These are phyloP conservation scores for Ameiurus melas DNA, from an alignment of 2,113 vertebrate genomes.

Conservation along the genomic window DNA sequence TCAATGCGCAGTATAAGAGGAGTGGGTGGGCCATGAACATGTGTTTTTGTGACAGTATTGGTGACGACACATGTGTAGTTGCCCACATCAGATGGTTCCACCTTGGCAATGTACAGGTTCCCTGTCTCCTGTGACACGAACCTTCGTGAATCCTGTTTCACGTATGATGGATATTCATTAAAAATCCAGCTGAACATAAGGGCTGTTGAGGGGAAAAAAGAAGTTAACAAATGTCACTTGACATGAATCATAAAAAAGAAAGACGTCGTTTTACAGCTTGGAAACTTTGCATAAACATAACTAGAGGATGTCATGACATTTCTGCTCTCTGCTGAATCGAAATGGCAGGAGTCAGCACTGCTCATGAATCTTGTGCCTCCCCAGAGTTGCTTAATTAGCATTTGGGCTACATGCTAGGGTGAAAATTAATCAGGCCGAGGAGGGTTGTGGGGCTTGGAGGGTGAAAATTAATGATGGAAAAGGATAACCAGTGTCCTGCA, in stretches of 20 bases:
- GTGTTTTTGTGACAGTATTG: conserved; percentile 85
- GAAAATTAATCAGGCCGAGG: conserved; percentile 59
- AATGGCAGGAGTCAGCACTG: conserved; percentile 47
- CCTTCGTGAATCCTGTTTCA: conserved; percentile 90
- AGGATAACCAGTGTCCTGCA: conserved; percentile 48
- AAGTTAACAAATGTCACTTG: conserved; percentile 28
- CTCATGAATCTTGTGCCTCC: conserved; percentile 50
- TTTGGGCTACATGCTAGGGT: conserved; percentile 58
- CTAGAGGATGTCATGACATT: conserved; percentile 51
- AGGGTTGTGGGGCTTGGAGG: conserved; percentile 52
- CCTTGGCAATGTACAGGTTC: conserved; percentile 95
- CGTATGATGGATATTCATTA: conserved; percentile 90
- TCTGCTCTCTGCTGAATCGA: conserved; percentile 47
- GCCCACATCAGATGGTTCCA: conserved; percentile 90
- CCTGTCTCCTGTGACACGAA: conserved; percentile 96
- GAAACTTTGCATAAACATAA: conserved; percentile 55
- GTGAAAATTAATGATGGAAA: conserved; percentile 57
- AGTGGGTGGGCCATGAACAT: conserved; percentile 87
- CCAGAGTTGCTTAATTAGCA: conserved; percentile 49
- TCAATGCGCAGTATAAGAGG: conserved; percentile 90
- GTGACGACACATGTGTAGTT: conserved; percentile 98
- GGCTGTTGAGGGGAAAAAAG: conserved; percentile 70
- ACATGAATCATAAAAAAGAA: conserved; percentile 42
- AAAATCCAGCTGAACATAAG: conserved; percentile 97
- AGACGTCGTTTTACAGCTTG: conserved; percentile 41